phyloP scores from a whole-genome alignment of 2,888 invertebrate genomes.

The Criorhina ranunculi region DNA sequence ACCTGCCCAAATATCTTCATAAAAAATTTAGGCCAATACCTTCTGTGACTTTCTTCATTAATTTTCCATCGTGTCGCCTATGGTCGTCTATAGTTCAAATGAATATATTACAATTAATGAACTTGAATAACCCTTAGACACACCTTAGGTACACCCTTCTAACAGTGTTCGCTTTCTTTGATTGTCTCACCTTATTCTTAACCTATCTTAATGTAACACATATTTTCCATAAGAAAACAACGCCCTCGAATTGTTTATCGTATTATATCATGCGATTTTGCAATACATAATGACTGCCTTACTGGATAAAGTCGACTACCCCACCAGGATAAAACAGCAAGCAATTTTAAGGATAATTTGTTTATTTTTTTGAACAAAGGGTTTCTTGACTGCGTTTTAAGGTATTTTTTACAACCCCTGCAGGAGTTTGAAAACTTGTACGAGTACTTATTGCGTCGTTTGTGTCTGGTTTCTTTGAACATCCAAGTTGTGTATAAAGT shows the following conservation, averaged over 20 bases:
- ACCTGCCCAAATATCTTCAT: background rate
- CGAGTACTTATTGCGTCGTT: constrained; percentile 27
- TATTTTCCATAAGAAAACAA: constrained; percentile 44
- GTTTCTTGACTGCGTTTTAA: constrained; percentile 14
- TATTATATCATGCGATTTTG: constrained; percentile 41
- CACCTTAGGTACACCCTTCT: constrained; percentile 30
- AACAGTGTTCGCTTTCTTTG: constrained; percentile 1
- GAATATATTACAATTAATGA: constrained; percentile 16
- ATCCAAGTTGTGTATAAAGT: constrained; percentile 26
- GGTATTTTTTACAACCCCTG: background rate
- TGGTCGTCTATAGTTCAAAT: background rate
- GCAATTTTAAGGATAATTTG: constrained; percentile 37
- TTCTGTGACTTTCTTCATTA: background rate
- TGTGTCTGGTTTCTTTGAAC: constrained; percentile 18
- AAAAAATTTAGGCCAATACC: constrained; percentile 20
- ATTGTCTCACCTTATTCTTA: constrained; percentile 31
- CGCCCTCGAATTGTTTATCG: constrained; percentile 36
- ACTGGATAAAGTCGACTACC: constrained; percentile 5
- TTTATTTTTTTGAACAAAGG: constrained; percentile 16
- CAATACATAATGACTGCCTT: constrained; percentile 17
- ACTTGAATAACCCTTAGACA: constrained; percentile 44
- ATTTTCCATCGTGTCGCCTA: constrained; percentile 8
- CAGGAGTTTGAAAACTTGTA: background rate
- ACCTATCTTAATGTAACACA: constrained; percentile 61
- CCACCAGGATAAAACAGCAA: constrained; percentile 11